These are phyloP conservation scores for Smithornis capensis DNA, from an alignment of 2,113 vertebrate genomes.

Conservation along the genomic window DNA sequence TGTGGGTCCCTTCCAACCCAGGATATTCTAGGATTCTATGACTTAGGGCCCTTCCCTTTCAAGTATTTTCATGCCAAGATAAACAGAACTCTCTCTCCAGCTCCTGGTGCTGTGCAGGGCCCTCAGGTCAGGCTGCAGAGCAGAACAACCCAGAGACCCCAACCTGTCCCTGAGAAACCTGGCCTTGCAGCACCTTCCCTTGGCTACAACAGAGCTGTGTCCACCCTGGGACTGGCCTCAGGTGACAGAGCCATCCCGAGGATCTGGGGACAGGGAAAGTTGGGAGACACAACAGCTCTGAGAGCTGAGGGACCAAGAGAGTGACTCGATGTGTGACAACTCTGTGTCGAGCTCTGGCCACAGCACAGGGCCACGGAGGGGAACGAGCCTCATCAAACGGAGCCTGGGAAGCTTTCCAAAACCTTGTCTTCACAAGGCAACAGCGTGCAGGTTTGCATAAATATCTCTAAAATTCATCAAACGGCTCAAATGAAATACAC, in stretches of 20 bases:
- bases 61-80: neutral
- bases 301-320: fast-evolving
- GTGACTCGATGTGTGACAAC: neutral
- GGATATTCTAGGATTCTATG: neutral
- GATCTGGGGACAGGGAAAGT: neutral
- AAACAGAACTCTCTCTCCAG: neutral
- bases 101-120: neutral
- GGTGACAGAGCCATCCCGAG: fast-evolving
- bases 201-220: neutral
- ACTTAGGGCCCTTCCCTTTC: neutral
- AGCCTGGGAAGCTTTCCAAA: conserved; percentile 26
- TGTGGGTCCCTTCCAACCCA: neutral
- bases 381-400: neutral
- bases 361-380: neutral
- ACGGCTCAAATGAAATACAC: neutral
- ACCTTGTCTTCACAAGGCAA: neutral
- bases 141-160: neutral
- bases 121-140: neutral
- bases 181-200: neutral
- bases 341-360: neutral
- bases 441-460: neutral
- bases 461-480: conserved; percentile 35
- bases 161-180: fast-evolving
- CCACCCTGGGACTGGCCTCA: neutral
- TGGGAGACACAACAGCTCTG: fast-evolving